Percentiles rank a stretch among this genome's conserved stretches.
Conservation (phyloP, 2,113 vertebrate species). For the Dunckerocampus dactyliophorus region DNA sequence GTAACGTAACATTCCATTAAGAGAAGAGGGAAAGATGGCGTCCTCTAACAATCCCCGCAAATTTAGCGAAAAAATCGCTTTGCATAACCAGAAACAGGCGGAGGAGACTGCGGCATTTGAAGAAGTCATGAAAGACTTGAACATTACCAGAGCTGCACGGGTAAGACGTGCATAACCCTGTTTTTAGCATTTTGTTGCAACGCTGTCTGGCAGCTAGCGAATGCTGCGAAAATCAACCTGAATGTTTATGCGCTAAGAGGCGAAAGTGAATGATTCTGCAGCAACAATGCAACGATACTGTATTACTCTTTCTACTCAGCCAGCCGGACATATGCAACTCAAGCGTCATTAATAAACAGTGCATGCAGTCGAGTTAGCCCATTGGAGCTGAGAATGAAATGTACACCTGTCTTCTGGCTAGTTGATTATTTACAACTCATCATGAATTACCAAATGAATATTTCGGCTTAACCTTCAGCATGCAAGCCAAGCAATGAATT, state of each 20-base stretch:
- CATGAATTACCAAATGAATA: conserved; percentile 15
- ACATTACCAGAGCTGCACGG: conserved; percentile 89
- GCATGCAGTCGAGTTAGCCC: conserved; percentile 10
- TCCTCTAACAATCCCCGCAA: conserved; percentile 97
- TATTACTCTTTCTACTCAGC: neutral
- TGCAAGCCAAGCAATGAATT: neutral
- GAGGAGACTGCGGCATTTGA: conserved; percentile 94
- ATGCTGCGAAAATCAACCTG: conserved; percentile 42
- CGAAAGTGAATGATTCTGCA: conserved; percentile 29
- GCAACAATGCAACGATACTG: neutral
- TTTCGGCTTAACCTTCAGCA: neutral
- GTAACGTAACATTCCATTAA: conserved; percentile 79
- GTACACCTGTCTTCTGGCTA: conserved; percentile 51
- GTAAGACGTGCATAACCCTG: conserved; percentile 69
- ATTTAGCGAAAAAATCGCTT: conserved; percentile 97
- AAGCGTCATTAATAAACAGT: neutral
- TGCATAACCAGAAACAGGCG: conserved; percentile 94
- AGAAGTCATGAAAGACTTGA: conserved; percentile 95
- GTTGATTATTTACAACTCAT: neutral
- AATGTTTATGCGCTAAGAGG: conserved; percentile 24
- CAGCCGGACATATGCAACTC: neutral
- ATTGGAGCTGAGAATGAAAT: conserved; percentile 19
- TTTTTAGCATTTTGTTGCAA: conserved; percentile 27
- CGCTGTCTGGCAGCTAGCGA: conserved; percentile 47
- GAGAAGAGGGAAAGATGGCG: conserved; percentile 91